Conservation (phyloP, 2,888 invertebrate species). For the Loripinus fragilis region DNA sequence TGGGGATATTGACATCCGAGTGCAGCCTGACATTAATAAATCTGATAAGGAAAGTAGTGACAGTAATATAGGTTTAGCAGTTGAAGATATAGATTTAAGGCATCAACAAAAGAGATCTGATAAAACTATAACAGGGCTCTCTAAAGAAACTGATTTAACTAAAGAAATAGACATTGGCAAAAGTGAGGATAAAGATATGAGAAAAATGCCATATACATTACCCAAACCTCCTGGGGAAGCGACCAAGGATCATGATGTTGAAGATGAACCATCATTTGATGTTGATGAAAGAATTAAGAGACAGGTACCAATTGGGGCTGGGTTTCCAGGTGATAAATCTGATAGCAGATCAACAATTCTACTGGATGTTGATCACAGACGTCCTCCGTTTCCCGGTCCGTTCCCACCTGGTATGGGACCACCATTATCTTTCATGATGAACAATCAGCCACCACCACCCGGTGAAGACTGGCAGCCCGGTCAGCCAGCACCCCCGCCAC, state of each 20-base stretch:
- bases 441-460: slow-evolving; percentile 63
- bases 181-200: background rate
- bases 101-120: background rate
- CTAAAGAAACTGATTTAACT: background rate
- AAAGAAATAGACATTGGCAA: background rate
- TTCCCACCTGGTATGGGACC: slow-evolving; percentile 33
- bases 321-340: slow-evolving; percentile 35
- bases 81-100: slow-evolving; percentile 25
- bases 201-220: background rate
- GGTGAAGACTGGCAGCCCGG: slow-evolving; percentile 55
- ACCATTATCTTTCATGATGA: slow-evolving; percentile 36
- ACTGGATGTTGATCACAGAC: slow-evolving; percentile 62
- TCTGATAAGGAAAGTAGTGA: background rate
- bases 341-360: slow-evolving; percentile 37
- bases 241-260: background rate
- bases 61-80: background rate
- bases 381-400: slow-evolving; percentile 21
- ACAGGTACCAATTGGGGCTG: background rate
- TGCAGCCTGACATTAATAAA: background rate
- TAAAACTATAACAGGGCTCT: slow-evolving; percentile 15
- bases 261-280: slow-evolving; percentile 12
- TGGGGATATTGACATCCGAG: slow-evolving; percentile 45
- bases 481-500: slow-evolving; percentile 37
- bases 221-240: background rate
- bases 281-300: slow-evolving; percentile 40